These are phyloP conservation scores for Mythimna impura DNA, from an alignment of 2,888 invertebrate species.

Conservation along the genomic window DNA sequence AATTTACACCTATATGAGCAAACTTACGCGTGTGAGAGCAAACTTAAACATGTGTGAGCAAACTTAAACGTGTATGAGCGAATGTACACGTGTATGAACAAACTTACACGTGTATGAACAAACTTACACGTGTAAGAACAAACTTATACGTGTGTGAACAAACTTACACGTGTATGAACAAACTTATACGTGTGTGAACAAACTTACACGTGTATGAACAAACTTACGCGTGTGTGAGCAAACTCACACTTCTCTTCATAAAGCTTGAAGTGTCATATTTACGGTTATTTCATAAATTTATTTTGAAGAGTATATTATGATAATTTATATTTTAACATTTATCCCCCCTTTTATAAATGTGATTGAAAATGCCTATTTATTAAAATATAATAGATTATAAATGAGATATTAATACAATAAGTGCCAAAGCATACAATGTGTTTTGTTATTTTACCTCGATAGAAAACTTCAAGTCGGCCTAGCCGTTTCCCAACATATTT, in stretches of 20 bases:
- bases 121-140: too few species aligned
- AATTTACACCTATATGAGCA: too few species aligned
- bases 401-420: slow-evolving; percentile 55
- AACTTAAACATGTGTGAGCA: too few species aligned
- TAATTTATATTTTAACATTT: slow-evolving; percentile 52
- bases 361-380: slow-evolving; percentile 60
- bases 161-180: too few species aligned
- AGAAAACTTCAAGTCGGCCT: background rate
- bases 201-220: too few species aligned
- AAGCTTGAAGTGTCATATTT: background rate
- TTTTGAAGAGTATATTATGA: slow-evolving; percentile 10
- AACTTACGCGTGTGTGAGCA: too few species aligned
- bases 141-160: too few species aligned
- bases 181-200: too few species aligned
- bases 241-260: background rate
- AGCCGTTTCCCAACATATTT: background rate
- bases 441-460: slow-evolving; percentile 28
- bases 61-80: too few species aligned
- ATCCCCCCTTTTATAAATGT: slow-evolving; percentile 51
- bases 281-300: background rate
- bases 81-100: too few species aligned
- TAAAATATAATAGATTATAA: slow-evolving; percentile 39
- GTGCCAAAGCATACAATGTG: slow-evolving; percentile 56
- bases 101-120: too few species aligned
- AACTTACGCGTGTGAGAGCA: too few species aligned